Percentiles rank a stretch among this genome's conserved stretches.
phyloP scores from a whole-genome alignment of 2,113 vertebrate species.

The Zosterops lateralis region DNA sequence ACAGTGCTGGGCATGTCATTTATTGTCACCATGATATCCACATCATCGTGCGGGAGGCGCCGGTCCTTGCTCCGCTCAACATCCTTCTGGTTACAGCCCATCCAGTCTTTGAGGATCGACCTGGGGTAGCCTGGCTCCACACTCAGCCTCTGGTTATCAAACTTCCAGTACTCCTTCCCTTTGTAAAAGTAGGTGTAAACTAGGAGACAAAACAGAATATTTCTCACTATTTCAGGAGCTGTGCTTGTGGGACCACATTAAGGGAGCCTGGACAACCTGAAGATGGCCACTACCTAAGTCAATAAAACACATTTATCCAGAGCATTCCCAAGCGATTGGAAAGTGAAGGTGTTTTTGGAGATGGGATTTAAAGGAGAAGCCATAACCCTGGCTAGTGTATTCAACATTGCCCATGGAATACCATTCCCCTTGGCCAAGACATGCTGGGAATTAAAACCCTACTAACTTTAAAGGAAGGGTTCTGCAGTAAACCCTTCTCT shows the following conservation, averaged over 20 bases:
- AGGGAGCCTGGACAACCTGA: not conserved
- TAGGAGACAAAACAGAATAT: conserved; percentile 63
- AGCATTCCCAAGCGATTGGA: not conserved
- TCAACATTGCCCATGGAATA: not conserved
- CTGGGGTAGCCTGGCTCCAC: conserved; percentile 96
- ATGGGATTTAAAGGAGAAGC: not conserved
- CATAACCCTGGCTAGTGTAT: not conserved
- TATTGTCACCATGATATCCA: conserved; percentile 98
- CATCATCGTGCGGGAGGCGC: conserved; percentile 87
- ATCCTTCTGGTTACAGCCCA: conserved; percentile 96
- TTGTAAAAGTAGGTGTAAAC: conserved; percentile 99
- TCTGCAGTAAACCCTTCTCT: not conserved
- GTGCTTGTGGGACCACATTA: not conserved
- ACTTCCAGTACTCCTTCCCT: conserved; percentile 98
- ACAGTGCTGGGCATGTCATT: conserved; percentile 91
- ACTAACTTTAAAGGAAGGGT: not conserved
- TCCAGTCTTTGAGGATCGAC: conserved; percentile 96
- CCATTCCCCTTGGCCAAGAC: not conserved
- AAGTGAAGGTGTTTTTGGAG: not conserved
- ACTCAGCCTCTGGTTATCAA: conserved; percentile 94
- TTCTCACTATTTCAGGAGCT: not conserved
- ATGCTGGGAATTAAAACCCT: not conserved
- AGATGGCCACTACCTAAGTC: not conserved
- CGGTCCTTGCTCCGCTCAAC: conserved; percentile 90
- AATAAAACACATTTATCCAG: not conserved